Evolutionary conservation across 2,888 invertebrate species (phyloP), one percentile per base, ranked within the genome.

Genomic region (Formica aserva): DNA sequence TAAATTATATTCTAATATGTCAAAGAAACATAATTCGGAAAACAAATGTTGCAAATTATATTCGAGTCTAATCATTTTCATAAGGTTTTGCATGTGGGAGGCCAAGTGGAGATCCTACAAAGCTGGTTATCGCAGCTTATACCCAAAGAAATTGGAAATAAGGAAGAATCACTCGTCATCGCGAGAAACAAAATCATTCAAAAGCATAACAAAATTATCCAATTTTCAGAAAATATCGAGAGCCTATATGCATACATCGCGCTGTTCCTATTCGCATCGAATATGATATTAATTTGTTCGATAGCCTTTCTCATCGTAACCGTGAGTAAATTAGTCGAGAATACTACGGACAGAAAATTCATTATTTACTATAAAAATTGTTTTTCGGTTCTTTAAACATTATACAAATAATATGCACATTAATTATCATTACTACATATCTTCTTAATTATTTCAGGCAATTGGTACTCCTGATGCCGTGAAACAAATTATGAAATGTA

Each of bases 131-230:
- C 15, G 6, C n/a, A 75, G 11, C 18, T 75, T 48, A 15, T 18
- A 5, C 11, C 32, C 2, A 22, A 22, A 32, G 11, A 75, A 4
- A 63, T 48, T 3, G n/a, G 29, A 67, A 41, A 67, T 67, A 29
- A 57, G 1, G 13, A 67, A 38, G 3, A 29, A 57, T 41, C 65
- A 5, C 3, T 67, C 5, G 8, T 26, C 4, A 55, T 9, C 3
- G 5, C 18, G 3, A 13, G 3, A 32, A 77, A 29, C 1, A n/a
- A 67, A 38, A 67, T 77, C 1, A 57, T 77, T 22, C n/a, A 29
- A 3, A 83, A 86, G 4, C 89, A 90, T 69, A 45, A 77, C 45
- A 78, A 81, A n/a, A 87, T 89, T 29, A 80, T 89, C 9, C 13
- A 76, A 18, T 86, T 89, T 83, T 74, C 84, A 1, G 63, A 86